phyloP scores from a whole-genome alignment of 2,888 invertebrate species.

The Imbricaverruca yamaguchii region DNA sequence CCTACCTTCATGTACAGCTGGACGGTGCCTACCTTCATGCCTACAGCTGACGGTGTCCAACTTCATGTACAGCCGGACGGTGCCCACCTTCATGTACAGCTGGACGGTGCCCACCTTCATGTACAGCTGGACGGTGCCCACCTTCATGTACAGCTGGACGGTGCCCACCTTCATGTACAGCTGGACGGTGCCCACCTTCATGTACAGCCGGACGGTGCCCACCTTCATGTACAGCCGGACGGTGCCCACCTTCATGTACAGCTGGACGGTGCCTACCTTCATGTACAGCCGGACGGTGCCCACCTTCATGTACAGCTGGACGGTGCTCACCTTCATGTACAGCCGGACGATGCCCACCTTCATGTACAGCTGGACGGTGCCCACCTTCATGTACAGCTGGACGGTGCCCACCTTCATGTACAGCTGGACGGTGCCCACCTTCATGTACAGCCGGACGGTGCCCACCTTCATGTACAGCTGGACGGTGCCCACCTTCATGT shows the following conservation, averaged over 20 bases:
- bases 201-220: too few species aligned
- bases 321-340: slow-evolving; percentile 99
- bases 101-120: too few species aligned
- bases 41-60: too few species aligned
- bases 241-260: slow-evolving; percentile 99
- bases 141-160: too few species aligned
- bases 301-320: too few species aligned
- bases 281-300: slow-evolving; percentile 97
- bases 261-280: too few species aligned
- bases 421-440: too few species aligned
- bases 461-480: too few species aligned
- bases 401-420: slow-evolving; percentile 99
- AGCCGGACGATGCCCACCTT: slow-evolving; percentile 98
- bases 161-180: slow-evolving; percentile 99
- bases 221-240: slow-evolving; percentile 99
- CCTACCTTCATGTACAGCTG: slow-evolving; percentile 99
- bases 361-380: too few species aligned
- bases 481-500: too few species aligned
- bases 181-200: slow-evolving; percentile 99
- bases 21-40: slow-evolving; percentile 99
- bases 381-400: slow-evolving; percentile 98
- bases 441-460: slow-evolving; percentile 98
- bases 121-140: slow-evolving; percentile 94
- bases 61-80: slow-evolving; percentile 99
- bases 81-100: too few species aligned